Evolutionary conservation across 2,113 vertebrate species (phyloP).

Genomic region (Dipodomys spectabilis): DNA sequence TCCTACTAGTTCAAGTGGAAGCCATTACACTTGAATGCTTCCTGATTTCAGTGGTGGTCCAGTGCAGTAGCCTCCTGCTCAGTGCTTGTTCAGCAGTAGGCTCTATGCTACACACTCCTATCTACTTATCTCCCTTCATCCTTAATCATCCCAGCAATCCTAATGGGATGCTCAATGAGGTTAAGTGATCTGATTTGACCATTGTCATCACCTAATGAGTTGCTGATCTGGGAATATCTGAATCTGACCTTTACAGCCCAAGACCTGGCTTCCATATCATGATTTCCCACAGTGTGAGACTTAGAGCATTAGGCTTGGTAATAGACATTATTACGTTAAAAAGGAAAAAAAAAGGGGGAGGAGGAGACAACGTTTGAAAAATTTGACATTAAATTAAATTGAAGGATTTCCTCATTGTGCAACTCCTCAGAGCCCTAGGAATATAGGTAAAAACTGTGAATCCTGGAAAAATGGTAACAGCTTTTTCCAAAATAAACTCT

Average conservation of each 20-base stretch:
- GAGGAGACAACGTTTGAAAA: neutral
- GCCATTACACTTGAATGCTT: neutral
- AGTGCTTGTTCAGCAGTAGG: accelerated
- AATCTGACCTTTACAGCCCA: neutral
- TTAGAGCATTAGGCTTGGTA: neutral
- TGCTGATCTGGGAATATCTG: neutral
- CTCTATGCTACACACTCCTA: neutral
- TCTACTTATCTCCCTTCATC: neutral
- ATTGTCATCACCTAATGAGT: neutral
- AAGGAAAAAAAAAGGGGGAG: neutral
- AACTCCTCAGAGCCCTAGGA: neutral
- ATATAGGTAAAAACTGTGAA: neutral
- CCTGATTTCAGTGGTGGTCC: accelerated
- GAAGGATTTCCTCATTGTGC: neutral
- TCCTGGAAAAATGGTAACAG: neutral
- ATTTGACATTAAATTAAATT: neutral
- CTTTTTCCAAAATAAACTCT: neutral
- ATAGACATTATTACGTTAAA: neutral
- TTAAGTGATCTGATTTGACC: no score
- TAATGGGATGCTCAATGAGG: accelerated
- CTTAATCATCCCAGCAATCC: neutral
- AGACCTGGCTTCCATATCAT: neutral
- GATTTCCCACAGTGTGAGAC: neutral
- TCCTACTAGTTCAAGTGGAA: neutral
- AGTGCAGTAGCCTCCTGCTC: neutral